Conservation (phyloP, 2,113 vertebrate species). For the Coracopsis vasa region DNA sequence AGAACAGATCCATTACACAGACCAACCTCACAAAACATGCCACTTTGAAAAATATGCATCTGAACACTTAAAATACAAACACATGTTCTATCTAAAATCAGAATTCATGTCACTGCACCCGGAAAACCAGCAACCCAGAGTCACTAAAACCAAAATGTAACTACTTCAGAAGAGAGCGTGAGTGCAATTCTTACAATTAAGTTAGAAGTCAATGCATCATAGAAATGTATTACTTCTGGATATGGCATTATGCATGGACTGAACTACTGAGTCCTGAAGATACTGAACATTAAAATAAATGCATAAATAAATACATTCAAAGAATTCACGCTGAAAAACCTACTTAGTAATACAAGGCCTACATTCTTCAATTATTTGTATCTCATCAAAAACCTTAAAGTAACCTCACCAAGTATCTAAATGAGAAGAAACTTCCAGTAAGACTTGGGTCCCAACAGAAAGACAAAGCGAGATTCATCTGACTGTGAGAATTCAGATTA, state of each 20-base stretch:
- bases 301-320: not conserved
- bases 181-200: not conserved
- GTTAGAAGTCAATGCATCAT: not conserved
- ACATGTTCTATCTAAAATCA: not conserved
- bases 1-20: not conserved
- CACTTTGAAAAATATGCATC: not conserved
- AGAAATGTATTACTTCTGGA: not conserved
- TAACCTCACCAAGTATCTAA: not conserved
- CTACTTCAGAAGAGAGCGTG: accelerated
- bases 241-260: not conserved
- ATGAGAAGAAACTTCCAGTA: not conserved
- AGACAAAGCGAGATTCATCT: not conserved
- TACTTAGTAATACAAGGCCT: not conserved
- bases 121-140: not conserved
- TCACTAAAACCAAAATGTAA: not conserved
- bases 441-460: not conserved
- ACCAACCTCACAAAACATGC: not conserved
- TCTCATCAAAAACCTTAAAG: not conserved
- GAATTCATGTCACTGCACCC: not conserved
- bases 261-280: not conserved
- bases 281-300: not conserved
- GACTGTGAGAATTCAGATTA: not conserved
- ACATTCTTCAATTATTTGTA: not conserved
- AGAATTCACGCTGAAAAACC: not conserved
- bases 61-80: not conserved